A percentile compares a stretch with the other conserved stretches of the same genome.
These are phyloP conservation scores for Limnephilus lunatus DNA, from an alignment of 2,888 invertebrate genomes.

Conservation along the genomic window DNA sequence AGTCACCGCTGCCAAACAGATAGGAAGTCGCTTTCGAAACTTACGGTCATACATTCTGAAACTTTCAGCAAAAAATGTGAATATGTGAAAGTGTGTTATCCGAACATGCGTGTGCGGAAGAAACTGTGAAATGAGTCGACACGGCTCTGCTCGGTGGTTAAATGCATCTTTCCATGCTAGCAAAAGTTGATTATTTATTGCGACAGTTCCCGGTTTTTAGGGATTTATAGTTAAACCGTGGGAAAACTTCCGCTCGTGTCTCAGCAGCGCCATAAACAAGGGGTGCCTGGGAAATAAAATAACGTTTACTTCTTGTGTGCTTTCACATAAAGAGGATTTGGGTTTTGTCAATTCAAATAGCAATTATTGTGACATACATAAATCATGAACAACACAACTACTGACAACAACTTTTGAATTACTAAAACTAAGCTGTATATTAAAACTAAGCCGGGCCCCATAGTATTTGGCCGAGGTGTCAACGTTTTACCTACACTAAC, in stretches of 20 bases:
- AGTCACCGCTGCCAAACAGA: not conserved
- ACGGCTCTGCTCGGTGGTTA: slow-evolving; percentile 35
- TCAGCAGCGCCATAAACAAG: slow-evolving; percentile 14
- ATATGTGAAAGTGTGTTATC: not conserved
- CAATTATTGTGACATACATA: not conserved
- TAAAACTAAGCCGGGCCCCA: too few species aligned
- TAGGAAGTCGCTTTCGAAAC: not conserved
- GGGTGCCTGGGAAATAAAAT: not conserved
- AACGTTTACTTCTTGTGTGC: not conserved
- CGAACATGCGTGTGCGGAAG: slow-evolving; percentile 26
- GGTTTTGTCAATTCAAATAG: not conserved
- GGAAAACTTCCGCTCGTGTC: slow-evolving; percentile 63
- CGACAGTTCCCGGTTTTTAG: slow-evolving; percentile 66
- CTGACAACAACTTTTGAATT: not conserved
- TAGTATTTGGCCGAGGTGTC: too few species aligned
- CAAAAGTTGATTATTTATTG: slow-evolving; percentile 66
- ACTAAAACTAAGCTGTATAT: not conserved
- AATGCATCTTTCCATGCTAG: slow-evolving; percentile 65
- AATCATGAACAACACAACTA: not conserved
- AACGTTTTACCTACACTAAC: too few species aligned
- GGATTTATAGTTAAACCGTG: slow-evolving; percentile 63
- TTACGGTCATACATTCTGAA: slow-evolving; percentile 11
- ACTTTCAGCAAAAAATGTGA: slow-evolving; percentile 33
- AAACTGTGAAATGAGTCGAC: slow-evolving; percentile 25
- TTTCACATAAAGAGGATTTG: not conserved